Evolutionary conservation across 2,113 vertebrate species (phyloP), one percentile per base, ranked within the genome.

Genomic region (Tympanuchus pallidicinctus): DNA sequence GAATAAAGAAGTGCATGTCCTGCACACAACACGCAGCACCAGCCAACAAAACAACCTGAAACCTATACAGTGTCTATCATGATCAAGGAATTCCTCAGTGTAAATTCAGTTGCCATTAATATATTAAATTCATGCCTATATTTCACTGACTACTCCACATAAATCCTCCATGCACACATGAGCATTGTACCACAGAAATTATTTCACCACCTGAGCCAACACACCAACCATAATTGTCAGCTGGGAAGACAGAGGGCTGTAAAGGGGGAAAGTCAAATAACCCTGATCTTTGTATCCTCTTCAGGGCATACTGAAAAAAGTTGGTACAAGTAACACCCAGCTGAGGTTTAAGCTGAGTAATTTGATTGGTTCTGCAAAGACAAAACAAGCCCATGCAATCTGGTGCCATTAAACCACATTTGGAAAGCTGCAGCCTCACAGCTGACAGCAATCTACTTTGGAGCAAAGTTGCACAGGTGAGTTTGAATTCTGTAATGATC

Each of bases 181-280:
- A 78, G 28, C 4, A 4, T 32, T 18, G 6, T 45, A 8, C 8
- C 45, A 36, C 57, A 38, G 22, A 34, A 8, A 72, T 8, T 3
- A 63, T 16, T 20, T n/a, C 30, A n/a, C 11, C 56, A n/a, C 6
- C 56, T 57, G 56, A 57, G 6, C 56, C 56, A 28, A 54, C 27
- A 20, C 56, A 19, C 18, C 56, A 28, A 12, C 11, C 74, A 38
- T 2, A 54, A 3, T 34, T 36, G 74, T 43, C 8, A 82, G 30
- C 13, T 67, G 24, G 10, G n/a, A 71, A 20, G 11, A 34, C 2
- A 65, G 43, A 61, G 1, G 3, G 7, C 11, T 27, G 7, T 34
- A 22, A 0, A 0, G 9, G 4, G 4, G 2, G 1, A 2, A 22
- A 2, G 65, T 40, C 43, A 89, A 80, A 73, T 1, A 63, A 71